phyloP scores from a whole-genome alignment of 2,113 vertebrate genomes.

The Pelusios castaneus region DNA sequence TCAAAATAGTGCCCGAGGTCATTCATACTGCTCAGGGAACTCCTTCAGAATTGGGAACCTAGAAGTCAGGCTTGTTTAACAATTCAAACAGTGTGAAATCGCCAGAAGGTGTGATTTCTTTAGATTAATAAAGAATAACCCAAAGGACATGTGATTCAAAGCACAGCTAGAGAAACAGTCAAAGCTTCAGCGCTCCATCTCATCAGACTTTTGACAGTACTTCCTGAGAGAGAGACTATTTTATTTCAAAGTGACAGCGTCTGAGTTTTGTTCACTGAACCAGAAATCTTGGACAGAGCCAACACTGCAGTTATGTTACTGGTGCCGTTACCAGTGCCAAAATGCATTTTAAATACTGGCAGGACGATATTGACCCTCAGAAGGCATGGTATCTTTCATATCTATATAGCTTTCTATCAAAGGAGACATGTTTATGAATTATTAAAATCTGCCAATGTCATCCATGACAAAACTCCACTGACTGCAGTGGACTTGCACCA shows the following conservation, averaged over 20 bases:
- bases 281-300: constrained; percentile 24
- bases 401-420: constrained; percentile 1
- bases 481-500: constrained; percentile 13
- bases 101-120: constrained; percentile 76
- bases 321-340: constrained; percentile 17
- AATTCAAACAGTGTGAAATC: constrained; percentile 69
- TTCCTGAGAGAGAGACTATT: constrained; percentile 67
- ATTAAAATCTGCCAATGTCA: constrained; percentile 3
- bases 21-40: constrained; percentile 27
- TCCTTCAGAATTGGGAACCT: constrained; percentile 44
- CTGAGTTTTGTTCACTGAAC: constrained; percentile 69
- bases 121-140: constrained; percentile 77
- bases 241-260: constrained; percentile 74
- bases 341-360: constrained; percentile 55
- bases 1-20: constrained; percentile 9
- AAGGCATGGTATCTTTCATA: constrained; percentile 34
- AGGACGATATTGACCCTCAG: constrained; percentile 53
- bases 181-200: constrained; percentile 48
- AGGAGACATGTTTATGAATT: constrained; percentile 23
- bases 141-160: constrained; percentile 71
- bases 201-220: constrained; percentile 68
- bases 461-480: background rate
- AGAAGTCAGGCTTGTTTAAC: constrained; percentile 61
- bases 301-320: constrained; percentile 38
- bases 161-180: constrained; percentile 61